Base-by-base conservation (phyloP, 2,113 vertebrate species). In the Poeciliopsis prolifica region DNA sequence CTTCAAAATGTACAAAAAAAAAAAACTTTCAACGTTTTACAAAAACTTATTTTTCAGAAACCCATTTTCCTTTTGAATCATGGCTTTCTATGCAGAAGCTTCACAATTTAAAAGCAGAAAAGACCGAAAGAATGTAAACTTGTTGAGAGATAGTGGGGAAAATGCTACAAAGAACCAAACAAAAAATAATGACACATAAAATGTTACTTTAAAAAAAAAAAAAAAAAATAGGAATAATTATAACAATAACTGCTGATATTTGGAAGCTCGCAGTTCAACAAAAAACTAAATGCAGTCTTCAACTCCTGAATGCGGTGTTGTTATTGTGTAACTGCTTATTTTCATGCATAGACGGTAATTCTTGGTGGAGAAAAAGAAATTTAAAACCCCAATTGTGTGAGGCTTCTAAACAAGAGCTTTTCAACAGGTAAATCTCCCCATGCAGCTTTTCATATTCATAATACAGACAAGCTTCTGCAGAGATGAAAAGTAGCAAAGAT, bases 381-480 rank as follows among this genome's bases (percentile, higher is more conserved):
- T 40, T 29, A 26, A 71, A 70, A 77, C 35, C 61, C 17, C 17
- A 72, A 82, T 12, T 71, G 67, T 71, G 33, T 72, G 68, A 79
- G 51, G 5, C 33, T 48, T 60, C 64, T 19, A 44, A 85, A 60
- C 51, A 40, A 67, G 42, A 77, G 64, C 28, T 42, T 61, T 65
- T 72, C 37, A 40, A 62, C 68, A 77, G 72, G 83, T 88, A 81
- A 81, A 79, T 69, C 48, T 83, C 68, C 54, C 11, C 13, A 70
- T 71, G 66, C 69, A 79, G 72, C 81, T 86, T 79, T 74, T 48
- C 70, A 72, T 81, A 78, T 80, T 88, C 74, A 80, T 70, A 68
- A 22, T 44, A 29, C 66, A 71, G 70, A 75, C 19, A 19, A 17
- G 64, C 3, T 51, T 74, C 64, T 42, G 72, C 78, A 65, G 42